A percentile compares a stretch with the other conserved stretches of the same genome.
Evolutionary conservation across 37 sponge, comb jelly and placozoan genomes (phyloP).

Genomic region (Dysidea cf. avara): DNA sequence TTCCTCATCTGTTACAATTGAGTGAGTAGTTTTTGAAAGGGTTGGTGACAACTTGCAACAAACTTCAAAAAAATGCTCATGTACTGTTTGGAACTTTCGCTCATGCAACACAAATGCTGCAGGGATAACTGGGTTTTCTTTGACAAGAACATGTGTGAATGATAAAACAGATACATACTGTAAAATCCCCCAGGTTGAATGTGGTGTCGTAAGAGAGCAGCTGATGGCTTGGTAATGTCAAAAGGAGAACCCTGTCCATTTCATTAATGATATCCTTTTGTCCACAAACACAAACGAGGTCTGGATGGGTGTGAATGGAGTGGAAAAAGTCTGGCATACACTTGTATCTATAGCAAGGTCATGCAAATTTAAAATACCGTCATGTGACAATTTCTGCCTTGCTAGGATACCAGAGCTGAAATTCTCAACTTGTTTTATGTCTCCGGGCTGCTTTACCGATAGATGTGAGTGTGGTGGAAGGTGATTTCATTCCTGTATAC

Average conservation of each 20-base stretch:
- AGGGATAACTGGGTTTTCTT: constrained; percentile 42
- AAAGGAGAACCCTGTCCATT: constrained; percentile 28
- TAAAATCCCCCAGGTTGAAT: constrained; percentile 54
- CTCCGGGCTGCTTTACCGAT: too few relatives aligned
- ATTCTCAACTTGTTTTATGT: too few relatives aligned
- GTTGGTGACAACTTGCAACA: constrained; percentile 21
- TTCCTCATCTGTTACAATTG: constrained; percentile 51
- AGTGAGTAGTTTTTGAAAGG: constrained; percentile 18
- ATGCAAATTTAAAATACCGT: too few relatives aligned
- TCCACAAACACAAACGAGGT: constrained; percentile 58
- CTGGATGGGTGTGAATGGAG: constrained; percentile 37
- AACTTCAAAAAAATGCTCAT: constrained; percentile 37
- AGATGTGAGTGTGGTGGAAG: too few relatives aligned
- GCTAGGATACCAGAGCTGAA: too few relatives aligned
- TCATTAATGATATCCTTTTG: constrained; percentile 30
- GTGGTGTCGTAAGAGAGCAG: constrained; percentile 58
- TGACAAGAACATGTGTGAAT: constrained; percentile 48
- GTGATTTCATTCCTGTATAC: too few relatives aligned
- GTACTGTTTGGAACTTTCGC: constrained; percentile 26
- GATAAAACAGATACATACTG: constrained; percentile 45
- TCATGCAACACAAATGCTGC: constrained; percentile 50
- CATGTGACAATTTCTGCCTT: too few relatives aligned
- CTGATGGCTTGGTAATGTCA: constrained; percentile 25
- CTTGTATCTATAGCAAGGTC: too few relatives aligned
- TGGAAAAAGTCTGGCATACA: too few relatives aligned